Percentiles rank a stretch among this genome's conserved stretches.
Evolutionary conservation across 2,113 vertebrate genomes (phyloP).

Genomic region (Leucosticte australis): DNA sequence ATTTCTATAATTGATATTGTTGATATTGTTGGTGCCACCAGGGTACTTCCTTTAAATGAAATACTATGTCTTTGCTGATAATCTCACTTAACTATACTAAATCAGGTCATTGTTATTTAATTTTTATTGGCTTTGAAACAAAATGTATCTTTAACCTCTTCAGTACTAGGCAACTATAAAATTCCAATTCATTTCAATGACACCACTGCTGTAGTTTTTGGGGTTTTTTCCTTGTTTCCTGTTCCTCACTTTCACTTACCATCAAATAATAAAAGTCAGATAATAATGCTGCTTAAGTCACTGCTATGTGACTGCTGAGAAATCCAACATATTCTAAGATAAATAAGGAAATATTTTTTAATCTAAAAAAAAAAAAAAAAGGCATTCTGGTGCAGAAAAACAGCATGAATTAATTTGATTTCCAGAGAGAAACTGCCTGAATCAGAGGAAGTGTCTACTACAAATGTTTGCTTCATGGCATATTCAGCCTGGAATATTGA

Average conservation of each 20-base stretch:
- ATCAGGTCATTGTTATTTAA: constrained; percentile 54
- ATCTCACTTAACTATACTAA: constrained; percentile 41
- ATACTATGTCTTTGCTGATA: constrained; percentile 14
- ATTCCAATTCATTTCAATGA: constrained; percentile 11
- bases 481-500: neutral
- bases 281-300: neutral
- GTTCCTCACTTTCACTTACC: neutral
- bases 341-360: neutral
- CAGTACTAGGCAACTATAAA: neutral
- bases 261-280: constrained; percentile 23
- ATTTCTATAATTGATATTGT: constrained; percentile 73
- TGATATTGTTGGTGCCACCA: constrained; percentile 62
- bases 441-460: neutral
- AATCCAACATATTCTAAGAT: neutral
- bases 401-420: neutral
- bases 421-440: neutral
- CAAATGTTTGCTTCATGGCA: neutral
- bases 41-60: constrained; percentile 43
- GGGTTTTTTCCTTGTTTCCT: constrained; percentile 18
- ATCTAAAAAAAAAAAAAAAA: neutral
- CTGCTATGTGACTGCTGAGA: neutral
- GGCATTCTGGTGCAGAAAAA: neutral
- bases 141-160: constrained; percentile 17
- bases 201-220: neutral
- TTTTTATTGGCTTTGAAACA: constrained; percentile 31